Conservation (phyloP, 64 coral and sea anemone species). For the Platygyra sinensis region DNA sequence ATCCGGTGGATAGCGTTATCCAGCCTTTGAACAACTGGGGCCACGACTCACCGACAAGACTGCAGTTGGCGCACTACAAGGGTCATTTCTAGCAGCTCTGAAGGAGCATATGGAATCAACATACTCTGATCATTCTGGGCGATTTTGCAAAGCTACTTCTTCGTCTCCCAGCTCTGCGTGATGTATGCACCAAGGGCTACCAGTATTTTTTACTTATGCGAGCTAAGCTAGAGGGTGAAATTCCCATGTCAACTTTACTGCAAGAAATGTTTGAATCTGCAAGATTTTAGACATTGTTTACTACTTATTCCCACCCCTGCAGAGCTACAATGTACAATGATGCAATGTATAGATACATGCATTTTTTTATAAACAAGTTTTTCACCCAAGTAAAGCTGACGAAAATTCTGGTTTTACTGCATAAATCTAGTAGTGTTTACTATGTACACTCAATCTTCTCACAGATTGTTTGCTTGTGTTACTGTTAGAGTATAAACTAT, state of each 20-base stretch:
- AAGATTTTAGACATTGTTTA: constrained; percentile 28
- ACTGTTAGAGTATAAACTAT: too few relatives aligned
- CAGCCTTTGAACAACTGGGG: too few relatives aligned
- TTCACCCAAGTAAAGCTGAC: too few relatives aligned
- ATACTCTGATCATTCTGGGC: constrained; percentile 78
- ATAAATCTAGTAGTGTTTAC: too few relatives aligned
- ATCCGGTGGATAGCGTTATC: too few relatives aligned
- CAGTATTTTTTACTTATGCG: constrained; percentile 85
- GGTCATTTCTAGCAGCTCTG: constrained; percentile 76
- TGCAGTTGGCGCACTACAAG: constrained; percentile 69
- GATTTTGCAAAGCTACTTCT: constrained; percentile 95
- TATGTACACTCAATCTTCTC: too few relatives aligned
- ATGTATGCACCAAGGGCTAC: constrained; percentile 95
- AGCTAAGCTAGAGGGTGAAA: constrained; percentile 92
- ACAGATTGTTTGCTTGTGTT: too few relatives aligned
- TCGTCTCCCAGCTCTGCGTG: constrained; percentile 85
- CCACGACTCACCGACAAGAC: constrained; percentile 63
- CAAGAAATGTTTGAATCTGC: constrained; percentile 99
- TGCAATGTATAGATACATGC: too few relatives aligned
- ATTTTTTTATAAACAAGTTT: too few relatives aligned
- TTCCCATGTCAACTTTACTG: constrained; percentile 93
- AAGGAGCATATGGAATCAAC: constrained; percentile 83
- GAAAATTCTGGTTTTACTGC: too few relatives aligned
- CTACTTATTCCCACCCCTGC: not conserved
- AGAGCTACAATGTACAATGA: not conserved